These are phyloP conservation scores for Mungos mungo DNA, from an alignment of 2,113 vertebrate genomes.

Conservation along the genomic window DNA sequence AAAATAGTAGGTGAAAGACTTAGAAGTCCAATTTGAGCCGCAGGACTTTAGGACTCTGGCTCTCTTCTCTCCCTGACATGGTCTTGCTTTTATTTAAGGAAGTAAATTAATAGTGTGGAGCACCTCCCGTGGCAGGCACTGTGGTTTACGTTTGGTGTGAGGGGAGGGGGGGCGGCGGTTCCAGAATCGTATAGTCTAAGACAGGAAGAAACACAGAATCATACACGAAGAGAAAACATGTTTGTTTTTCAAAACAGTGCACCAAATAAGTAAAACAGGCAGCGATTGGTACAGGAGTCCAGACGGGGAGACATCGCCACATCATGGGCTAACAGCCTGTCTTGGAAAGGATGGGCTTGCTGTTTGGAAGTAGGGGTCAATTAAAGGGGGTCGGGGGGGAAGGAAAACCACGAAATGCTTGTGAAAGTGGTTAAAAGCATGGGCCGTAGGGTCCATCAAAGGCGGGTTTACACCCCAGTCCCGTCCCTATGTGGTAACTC, in stretches of 20 bases:
- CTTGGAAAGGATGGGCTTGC: neutral
- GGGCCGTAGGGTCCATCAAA: fast-evolving
- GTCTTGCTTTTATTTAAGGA: neutral
- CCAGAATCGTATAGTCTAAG: neutral
- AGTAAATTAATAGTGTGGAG: fast-evolving
- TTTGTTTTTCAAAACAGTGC: neutral
- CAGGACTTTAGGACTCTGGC: neutral
- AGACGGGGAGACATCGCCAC: neutral
- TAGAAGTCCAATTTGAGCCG: neutral
- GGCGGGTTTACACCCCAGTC: neutral
- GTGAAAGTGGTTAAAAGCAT: fast-evolving
- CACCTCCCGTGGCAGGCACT: neutral
- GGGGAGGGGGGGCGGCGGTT: fast-evolving
- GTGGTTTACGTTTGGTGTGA: neutral
- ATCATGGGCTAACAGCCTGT: neutral
- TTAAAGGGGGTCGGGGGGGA: neutral
- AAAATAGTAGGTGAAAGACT: neutral
- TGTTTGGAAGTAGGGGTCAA: neutral
- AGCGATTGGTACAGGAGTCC: too few species aligned
- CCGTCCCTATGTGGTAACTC: neutral
- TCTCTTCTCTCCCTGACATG: neutral
- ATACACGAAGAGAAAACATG: neutral
- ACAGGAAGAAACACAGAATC: neutral
- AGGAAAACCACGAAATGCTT: neutral
- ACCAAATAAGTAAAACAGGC: neutral